Conservation (phyloP, 2,113 vertebrate species). For the Melanerpes formicivorus region DNA sequence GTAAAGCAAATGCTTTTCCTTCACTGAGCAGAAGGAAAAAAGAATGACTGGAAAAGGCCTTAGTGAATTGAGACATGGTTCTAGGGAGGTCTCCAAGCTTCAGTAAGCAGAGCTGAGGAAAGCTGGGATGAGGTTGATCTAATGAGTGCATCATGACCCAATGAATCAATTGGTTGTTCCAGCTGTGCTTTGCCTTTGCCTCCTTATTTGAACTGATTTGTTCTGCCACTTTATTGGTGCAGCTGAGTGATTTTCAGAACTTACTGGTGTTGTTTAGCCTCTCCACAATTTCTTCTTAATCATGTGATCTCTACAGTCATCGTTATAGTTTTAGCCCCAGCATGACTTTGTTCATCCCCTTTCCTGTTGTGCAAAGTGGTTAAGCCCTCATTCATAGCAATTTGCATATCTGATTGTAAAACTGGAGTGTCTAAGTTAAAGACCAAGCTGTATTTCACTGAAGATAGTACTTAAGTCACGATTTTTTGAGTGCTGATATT, state of each 20-base stretch:
- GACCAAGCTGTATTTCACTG: background rate
- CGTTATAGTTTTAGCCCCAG: background rate
- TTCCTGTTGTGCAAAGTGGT: background rate
- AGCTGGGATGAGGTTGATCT: constrained; percentile 55
- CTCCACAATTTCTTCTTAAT: constrained; percentile 26
- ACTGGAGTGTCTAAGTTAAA: background rate
- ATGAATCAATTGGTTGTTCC: constrained; percentile 47
- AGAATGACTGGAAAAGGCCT: constrained; percentile 42
- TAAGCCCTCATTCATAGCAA: background rate
- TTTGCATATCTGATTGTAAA: background rate
- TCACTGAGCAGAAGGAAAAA: constrained; percentile 39
- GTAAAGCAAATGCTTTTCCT: constrained; percentile 45
- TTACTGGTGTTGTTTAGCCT: constrained; percentile 6
- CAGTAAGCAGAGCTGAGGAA: constrained; percentile 53
- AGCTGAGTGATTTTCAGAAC: constrained; percentile 50
- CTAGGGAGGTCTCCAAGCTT: constrained; percentile 64
- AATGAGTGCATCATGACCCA: constrained; percentile 67
- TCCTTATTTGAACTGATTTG: constrained; percentile 57
- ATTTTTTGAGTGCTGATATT: background rate
- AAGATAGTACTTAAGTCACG: background rate
- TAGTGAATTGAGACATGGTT: constrained; percentile 23
- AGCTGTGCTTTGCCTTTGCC: constrained; percentile 56
- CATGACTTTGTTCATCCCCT: background rate
- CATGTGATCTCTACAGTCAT: background rate
- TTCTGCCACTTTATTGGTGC: constrained; percentile 60